Evolutionary conservation across 1,140 invertebrate species (phyloP), one percentile per base, ranked within the genome.

Genomic region (Nasonia longicornis): DNA sequence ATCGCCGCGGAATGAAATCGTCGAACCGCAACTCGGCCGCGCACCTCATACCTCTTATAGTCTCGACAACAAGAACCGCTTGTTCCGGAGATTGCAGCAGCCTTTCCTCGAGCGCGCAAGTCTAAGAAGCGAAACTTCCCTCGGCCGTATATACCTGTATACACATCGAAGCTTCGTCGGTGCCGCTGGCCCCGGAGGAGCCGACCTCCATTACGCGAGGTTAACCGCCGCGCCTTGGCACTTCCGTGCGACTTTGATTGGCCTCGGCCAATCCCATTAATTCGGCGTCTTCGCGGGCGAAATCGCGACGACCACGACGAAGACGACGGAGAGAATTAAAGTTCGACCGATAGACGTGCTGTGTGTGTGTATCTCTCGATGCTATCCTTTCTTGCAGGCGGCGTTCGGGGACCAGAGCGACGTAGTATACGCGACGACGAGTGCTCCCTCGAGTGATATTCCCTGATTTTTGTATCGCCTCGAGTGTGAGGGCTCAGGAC

Each of bases 241-340:
- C 87, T 90, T 89, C 84, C 83, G 78, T 76, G 74, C 84, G 86
- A 89, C 88, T 90, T 89, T 90, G 89, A 90, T 90, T 90, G 87
- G 87, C 83, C 85, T 84, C 74, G 20, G 83, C 84, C 78, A 87
- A 89, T 90, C 86, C 88, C 85, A 89, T 90, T 89, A 89, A 88
- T 88, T 86, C 84, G 58, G 52, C 64, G 31, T 81, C 79, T 77
- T 69, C 72, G 73, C 69, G 52, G 20, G 52, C 52, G 69, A 45
- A n/a, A 77, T 63, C 73, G 70, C 45, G 52, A 26, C 48, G 73
- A 63, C 38, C 42, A 38, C 22, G 42, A 42, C 63, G 22, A 14
- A 11, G 58, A n/a, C 35, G 64, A 74, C 38, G 38, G 67, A 72
- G 71, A 80, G 79, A 83, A 83, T 80, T 79, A 83, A 84, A 84